Percentiles rank a stretch among this genome's conserved stretches.
These are phyloP conservation scores for Campopleginae sp. DNA, from an alignment of 2,888 invertebrate genomes.

Conservation along the genomic window DNA sequence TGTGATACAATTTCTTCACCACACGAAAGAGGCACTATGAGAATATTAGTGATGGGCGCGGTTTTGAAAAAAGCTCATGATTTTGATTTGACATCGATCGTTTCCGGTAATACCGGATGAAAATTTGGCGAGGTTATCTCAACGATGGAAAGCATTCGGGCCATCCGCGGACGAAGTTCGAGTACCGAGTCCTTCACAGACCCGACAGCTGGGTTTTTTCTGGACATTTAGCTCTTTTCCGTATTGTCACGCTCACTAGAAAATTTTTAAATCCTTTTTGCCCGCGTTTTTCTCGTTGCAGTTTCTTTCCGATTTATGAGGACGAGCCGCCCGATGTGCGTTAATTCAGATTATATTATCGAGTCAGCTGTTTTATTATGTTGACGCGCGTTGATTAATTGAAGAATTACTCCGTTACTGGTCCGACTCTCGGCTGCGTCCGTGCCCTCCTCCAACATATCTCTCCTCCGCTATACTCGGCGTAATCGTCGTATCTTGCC, in stretches of 20 bases:
- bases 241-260: constrained; percentile 20
- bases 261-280: not conserved
- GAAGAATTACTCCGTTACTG: constrained; percentile 61
- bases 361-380: constrained; percentile 36
- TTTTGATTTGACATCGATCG: not conserved
- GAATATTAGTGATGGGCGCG: not conserved
- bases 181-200: constrained; percentile 79
- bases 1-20: not conserved
- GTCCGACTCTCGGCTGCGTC: constrained; percentile 37
- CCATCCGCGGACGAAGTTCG: constrained; percentile 79
- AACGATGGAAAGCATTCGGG: constrained; percentile 81
- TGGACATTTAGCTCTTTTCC: constrained; percentile 48
- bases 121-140: constrained; percentile 78
- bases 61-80: not conserved
- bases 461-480: constrained; percentile 17
- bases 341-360: constrained; percentile 32
- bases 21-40: not conserved
- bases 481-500: constrained; percentile 16
- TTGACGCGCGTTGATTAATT: constrained; percentile 63
- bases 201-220: constrained; percentile 56
- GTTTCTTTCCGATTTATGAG: constrained; percentile 40
- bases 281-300: not conserved
- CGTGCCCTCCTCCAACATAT: constrained; percentile 42
- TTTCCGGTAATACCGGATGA: constrained; percentile 74
- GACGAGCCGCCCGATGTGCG: constrained; percentile 7